A percentile compares a stretch with the other conserved stretches of the same genome.
These are phyloP conservation scores for Myotis planiceps DNA, from an alignment of 2,797 vertebrate genomes.

Conservation along the genomic window DNA sequence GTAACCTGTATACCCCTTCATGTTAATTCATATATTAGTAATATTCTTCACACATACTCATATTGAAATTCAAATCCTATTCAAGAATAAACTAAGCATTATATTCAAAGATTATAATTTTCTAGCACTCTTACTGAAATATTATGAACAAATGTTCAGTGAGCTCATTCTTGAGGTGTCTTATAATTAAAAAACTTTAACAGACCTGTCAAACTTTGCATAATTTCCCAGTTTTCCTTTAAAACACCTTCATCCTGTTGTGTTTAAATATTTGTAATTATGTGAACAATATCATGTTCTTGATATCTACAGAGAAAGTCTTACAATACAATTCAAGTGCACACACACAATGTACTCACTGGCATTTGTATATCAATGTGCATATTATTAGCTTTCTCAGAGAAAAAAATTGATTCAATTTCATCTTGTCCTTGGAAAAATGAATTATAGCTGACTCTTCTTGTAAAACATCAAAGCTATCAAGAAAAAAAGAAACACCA, in stretches of 20 bases:
- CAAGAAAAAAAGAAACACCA: background rate
- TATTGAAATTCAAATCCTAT: constrained; percentile 6
- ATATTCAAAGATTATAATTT: background rate
- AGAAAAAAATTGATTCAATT: constrained; percentile 48
- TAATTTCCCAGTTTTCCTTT: background rate
- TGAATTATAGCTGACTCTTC: constrained; percentile 26
- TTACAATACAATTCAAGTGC: background rate
- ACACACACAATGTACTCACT: background rate
- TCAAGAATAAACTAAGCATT: background rate
- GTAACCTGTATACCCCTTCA: background rate
- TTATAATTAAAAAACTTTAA: background rate
- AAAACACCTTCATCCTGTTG: background rate
- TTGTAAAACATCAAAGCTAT: constrained; percentile 48
- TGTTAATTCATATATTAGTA: background rate
- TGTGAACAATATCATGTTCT: background rate
- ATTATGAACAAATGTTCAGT: constrained; percentile 14
- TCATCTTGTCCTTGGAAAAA: constrained; percentile 50
- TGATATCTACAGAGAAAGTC: background rate
- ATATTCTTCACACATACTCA: background rate
- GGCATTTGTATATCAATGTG: background rate
- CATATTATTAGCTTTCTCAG: background rate
- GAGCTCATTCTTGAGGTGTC: background rate
- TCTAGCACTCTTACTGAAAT: background rate
- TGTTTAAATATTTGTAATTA: background rate
- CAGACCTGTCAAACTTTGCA: background rate